phyloP scores from a whole-genome alignment of 2,113 vertebrate genomes.

The Thalassarche chlororhynchos region DNA sequence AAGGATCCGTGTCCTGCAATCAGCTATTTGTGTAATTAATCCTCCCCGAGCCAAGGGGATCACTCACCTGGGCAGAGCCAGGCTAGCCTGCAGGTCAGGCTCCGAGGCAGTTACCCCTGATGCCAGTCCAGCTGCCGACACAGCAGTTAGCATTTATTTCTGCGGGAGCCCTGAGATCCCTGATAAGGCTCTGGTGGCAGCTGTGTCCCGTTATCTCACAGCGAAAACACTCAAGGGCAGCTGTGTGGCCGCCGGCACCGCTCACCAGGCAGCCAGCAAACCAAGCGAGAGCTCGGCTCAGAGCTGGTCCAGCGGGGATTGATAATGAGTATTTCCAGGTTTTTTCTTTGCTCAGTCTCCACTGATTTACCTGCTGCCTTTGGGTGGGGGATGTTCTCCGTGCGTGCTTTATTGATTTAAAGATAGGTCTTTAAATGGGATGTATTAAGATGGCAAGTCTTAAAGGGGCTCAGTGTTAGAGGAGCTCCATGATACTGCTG shows the following conservation, averaged over 20 bases:
- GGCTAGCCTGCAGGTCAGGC: fast-evolving
- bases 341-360: not conserved
- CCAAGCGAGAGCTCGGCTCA: not conserved
- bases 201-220: not conserved
- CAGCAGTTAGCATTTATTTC: not conserved
- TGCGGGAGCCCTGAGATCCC: fast-evolving
- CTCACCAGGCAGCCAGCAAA: not conserved
- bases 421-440: not conserved
- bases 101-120: fast-evolving
- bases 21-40: not conserved
- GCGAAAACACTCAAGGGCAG: not conserved
- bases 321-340: not conserved
- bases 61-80: not conserved
- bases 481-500: not conserved
- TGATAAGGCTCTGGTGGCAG: not conserved
- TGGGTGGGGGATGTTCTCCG: not conserved
- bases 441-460: not conserved
- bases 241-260: fast-evolving
- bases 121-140: fast-evolving
- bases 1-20: not conserved
- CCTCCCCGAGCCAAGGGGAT: fast-evolving
- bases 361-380: not conserved
- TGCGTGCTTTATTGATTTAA: not conserved
- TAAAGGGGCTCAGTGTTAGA: not conserved
- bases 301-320: no score